A percentile compares a stretch with the other conserved stretches of the same genome.
Evolutionary conservation across 37 sponge, comb jelly and placozoan species (phyloP).

Genomic region (Mnemiopsis leidyi): DNA sequence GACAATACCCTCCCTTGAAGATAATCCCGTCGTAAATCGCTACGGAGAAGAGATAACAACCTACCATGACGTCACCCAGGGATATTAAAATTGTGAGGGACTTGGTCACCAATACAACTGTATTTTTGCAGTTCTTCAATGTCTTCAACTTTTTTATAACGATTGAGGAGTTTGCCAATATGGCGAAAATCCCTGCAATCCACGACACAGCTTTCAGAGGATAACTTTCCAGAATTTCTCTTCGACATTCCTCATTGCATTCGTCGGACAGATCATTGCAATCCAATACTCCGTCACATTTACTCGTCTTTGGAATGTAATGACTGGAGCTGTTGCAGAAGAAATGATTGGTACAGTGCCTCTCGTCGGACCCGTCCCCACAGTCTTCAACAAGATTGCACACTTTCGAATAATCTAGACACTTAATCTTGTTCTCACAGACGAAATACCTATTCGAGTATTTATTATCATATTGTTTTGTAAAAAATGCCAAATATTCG

Average conservation of each 20-base stretch:
- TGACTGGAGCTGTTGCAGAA: background rate
- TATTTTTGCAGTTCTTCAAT: background rate
- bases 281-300: background rate
- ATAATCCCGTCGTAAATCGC: background rate
- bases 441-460: background rate
- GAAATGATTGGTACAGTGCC: background rate
- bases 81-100: background rate
- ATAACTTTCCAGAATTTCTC: background rate
- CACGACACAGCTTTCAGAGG: background rate
- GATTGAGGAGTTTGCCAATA: background rate
- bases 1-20: background rate
- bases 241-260: background rate
- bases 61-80: background rate
- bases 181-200: background rate
- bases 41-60: background rate
- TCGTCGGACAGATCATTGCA: background rate
- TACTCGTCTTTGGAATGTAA: background rate
- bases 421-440: background rate
- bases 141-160: background rate
- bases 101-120: background rate
- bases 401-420: background rate
- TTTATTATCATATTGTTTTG: background rate
- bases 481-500: background rate
- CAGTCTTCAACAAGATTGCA: background rate
- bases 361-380: background rate